These are phyloP conservation scores for Entomyzon cyanotis DNA, from an alignment of 2,113 vertebrate genomes.

Conservation along the genomic window DNA sequence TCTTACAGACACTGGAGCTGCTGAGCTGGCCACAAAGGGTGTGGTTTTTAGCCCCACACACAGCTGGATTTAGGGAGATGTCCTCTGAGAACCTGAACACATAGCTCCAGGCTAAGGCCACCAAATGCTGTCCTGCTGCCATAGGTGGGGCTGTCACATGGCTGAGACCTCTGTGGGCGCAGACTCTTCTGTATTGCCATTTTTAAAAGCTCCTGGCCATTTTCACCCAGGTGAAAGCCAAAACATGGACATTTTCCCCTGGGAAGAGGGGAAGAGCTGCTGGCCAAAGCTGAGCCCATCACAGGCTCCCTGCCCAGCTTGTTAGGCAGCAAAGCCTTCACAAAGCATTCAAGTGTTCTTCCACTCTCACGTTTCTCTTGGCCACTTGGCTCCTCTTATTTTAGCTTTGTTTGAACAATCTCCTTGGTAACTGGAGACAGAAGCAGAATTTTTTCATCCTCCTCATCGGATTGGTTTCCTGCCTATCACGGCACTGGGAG, in stretches of 20 bases:
- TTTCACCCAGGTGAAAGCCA: neutral
- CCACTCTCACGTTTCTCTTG: constrained; percentile 46
- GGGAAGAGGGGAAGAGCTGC: neutral
- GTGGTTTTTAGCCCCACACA: neutral
- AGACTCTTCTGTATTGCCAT: neutral
- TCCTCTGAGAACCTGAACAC: neutral
- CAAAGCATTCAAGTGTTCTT: constrained; percentile 59
- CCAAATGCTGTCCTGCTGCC: neutral
- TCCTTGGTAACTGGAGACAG: constrained; percentile 75
- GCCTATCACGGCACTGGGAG: neutral
- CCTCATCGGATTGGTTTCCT: constrained; percentile 43
- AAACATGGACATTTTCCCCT: fast-evolving
- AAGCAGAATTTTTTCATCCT: constrained; percentile 60
- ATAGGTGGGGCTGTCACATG: neutral
- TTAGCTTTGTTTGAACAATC: constrained; percentile 75
- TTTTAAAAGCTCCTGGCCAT: neutral
- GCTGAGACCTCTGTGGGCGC: neutral
- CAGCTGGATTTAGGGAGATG: neutral
- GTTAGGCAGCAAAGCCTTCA: constrained; percentile 27
- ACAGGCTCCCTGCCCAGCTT: neutral
- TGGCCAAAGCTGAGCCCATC: neutral
- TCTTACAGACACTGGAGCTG: neutral
- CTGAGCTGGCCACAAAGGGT: neutral
- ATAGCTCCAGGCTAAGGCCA: neutral
- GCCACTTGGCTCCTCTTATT: constrained; percentile 68